Base-by-base conservation (phyloP, 2,888 invertebrate genomes). In the Callimorpha dominula region DNA sequence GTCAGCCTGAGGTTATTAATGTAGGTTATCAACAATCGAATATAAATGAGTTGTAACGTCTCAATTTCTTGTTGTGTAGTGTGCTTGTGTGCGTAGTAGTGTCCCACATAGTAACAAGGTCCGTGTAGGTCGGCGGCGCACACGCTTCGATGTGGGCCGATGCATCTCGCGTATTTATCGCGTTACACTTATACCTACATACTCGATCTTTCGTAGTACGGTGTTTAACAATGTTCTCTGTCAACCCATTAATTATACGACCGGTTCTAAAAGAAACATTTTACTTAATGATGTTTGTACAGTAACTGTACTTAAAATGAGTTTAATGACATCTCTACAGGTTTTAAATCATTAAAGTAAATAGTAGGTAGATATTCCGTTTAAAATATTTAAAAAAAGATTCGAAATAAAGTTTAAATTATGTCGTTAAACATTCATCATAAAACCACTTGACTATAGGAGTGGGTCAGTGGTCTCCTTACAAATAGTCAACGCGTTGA, bases 31-130 rank as follows among this genome's bases (percentile, higher is more conserved):
- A 74, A 80, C 78, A 75, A 79, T 77, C 78, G 81, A 83, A 81
- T 81, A 78, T 84, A 78, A 84, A 81, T 79, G 70, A 75, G 67
- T 67, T 62, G 76, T 60, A 60, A 31, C 46, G 9, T 74, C 74
- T 76, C 69, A 71, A 73, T 76, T 66, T 67, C 68, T 73, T 60
- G 40, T 71, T 65, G 20, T 65, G 7, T 52, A 72, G 31, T 79
- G 81, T 84, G 75, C 83, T 77, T 81, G 85, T 87, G 82, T 79
- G 31, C 31, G 83, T 76, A 40, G 17, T 69, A 69, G 85, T 87
- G 91, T 86, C 86, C 92, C 83, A 92, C 90, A 88, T 90, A 87
- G 84, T 84, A 83, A 83, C 87, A 84, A 91, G 87, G 90, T 92
- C 91, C 91, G 91, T 92, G 89, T 92, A 88, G 90, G 91, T 90